Conservation (phyloP, 2,888 invertebrate species). For the Didymodactylos carnosus region DNA sequence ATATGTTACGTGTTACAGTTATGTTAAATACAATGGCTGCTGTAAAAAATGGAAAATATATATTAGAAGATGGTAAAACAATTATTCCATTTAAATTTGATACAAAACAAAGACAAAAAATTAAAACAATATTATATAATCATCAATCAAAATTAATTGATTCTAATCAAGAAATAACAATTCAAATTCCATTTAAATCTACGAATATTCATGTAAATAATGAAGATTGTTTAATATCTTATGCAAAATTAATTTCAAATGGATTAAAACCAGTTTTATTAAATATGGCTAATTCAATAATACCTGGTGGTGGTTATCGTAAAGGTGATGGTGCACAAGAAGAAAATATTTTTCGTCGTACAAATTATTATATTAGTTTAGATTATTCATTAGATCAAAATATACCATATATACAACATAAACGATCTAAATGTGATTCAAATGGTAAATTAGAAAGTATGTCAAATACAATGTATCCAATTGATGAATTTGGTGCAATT, state of each 20-base stretch:
- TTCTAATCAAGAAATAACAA: background rate
- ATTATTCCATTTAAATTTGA: background rate
- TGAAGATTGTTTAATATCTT: background rate
- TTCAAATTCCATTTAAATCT: background rate
- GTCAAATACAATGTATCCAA: no score
- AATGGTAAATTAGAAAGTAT: no score
- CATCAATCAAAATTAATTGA: background rate
- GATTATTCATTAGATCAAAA: no score
- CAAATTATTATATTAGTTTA: background rate
- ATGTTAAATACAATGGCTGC: background rate
- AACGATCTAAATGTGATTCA: no score
- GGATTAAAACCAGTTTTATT: background rate
- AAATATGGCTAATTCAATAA: background rate
- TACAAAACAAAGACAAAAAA: no score
- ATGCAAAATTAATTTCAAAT: background rate
- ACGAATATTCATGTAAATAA: background rate
- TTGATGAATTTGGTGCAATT: no score
- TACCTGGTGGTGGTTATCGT: background rate
- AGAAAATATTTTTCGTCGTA: background rate
- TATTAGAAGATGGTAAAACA: background rate
- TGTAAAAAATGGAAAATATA: background rate
- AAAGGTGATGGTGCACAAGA: background rate
- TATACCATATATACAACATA: no score
- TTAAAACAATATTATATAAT: background rate
- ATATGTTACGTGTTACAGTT: background rate